These are phyloP conservation scores for Hyaena hyaena DNA, from an alignment of 2,113 vertebrate genomes.

Conservation along the genomic window DNA sequence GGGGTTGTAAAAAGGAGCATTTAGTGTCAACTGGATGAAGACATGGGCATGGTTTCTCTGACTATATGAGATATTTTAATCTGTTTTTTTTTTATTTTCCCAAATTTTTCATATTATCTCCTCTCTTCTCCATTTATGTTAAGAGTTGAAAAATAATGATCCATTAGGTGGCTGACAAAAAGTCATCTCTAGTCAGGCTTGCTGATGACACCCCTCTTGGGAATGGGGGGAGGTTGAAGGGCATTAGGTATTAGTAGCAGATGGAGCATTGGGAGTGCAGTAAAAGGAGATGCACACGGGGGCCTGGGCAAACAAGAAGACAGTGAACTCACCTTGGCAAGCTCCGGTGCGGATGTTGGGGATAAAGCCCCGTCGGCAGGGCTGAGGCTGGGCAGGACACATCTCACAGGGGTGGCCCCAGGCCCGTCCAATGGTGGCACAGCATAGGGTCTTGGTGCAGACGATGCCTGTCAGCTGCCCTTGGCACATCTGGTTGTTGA, in stretches of 20 bases:
- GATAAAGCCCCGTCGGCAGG: slow-evolving; percentile 97
- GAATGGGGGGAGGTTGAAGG: background rate
- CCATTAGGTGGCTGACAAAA: background rate
- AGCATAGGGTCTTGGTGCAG: slow-evolving; percentile 99
- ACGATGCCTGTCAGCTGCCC: slow-evolving; percentile 98
- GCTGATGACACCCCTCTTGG: background rate
- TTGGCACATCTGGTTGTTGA: slow-evolving; percentile 99
- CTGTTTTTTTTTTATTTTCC: background rate
- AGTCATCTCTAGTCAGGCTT: background rate
- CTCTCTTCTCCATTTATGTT: background rate
- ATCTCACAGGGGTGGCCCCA: slow-evolving; percentile 99
- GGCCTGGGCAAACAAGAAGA: accelerated
- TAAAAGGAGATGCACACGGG: background rate
- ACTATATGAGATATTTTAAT: background rate
- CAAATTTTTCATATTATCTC: background rate
- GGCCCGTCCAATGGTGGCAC: slow-evolving; percentile 96
- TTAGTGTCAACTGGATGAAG: background rate
- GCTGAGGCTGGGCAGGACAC: slow-evolving; percentile 97
- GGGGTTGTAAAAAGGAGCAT: accelerated
- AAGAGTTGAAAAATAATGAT: background rate
- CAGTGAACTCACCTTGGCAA: slow-evolving; percentile 92
- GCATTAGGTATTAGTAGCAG: background rate
- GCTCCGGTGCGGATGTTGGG: slow-evolving; percentile 98
- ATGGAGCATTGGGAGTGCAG: too few relatives aligned
- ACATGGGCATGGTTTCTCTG: background rate